Percentiles rank a stretch among this genome's conserved stretches.
Evolutionary conservation across 2,888 invertebrate genomes (phyloP).

Genomic region (Gonocerus acuteangulatus): DNA sequence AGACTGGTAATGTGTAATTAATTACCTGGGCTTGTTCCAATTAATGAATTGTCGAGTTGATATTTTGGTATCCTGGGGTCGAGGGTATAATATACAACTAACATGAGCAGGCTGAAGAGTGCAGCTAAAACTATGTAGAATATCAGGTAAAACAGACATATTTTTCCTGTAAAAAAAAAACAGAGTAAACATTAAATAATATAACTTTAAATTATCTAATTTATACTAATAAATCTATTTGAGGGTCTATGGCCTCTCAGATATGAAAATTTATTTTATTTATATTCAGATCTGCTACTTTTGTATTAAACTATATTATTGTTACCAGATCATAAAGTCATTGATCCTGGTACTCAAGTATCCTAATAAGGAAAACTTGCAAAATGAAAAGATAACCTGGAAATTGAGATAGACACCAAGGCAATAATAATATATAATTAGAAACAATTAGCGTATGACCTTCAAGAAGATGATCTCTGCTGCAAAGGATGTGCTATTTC

Average conservation of each 20-base stretch:
- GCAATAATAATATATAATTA: too few species aligned
- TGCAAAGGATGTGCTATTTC: too few species aligned
- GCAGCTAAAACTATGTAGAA: conserved; percentile 89
- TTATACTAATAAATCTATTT: neutral
- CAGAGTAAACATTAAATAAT: neutral
- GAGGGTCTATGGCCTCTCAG: neutral
- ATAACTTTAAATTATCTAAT: neutral
- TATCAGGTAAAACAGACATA: conserved; percentile 86
- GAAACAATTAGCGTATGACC: too few species aligned
- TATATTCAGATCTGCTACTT: too few species aligned
- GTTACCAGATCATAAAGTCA: too few species aligned
- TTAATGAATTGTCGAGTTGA: conserved; percentile 71
- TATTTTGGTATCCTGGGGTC: conserved; percentile 83
- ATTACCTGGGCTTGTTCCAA: conserved; percentile 63
- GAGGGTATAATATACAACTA: conserved; percentile 84
- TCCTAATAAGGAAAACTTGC: too few species aligned
- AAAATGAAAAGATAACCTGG: too few species aligned
- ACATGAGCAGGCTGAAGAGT: conserved; percentile 90
- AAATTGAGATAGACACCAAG: too few species aligned
- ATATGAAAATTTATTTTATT: neutral
- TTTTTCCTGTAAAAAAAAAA: conserved; percentile 65
- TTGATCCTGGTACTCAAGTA: too few species aligned
- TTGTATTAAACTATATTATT: too few species aligned
- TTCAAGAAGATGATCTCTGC: too few species aligned
- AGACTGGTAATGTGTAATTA: too few species aligned